Conservation (phyloP, 2,113 vertebrate genomes). For the Neomonachus schauinslandi region DNA sequence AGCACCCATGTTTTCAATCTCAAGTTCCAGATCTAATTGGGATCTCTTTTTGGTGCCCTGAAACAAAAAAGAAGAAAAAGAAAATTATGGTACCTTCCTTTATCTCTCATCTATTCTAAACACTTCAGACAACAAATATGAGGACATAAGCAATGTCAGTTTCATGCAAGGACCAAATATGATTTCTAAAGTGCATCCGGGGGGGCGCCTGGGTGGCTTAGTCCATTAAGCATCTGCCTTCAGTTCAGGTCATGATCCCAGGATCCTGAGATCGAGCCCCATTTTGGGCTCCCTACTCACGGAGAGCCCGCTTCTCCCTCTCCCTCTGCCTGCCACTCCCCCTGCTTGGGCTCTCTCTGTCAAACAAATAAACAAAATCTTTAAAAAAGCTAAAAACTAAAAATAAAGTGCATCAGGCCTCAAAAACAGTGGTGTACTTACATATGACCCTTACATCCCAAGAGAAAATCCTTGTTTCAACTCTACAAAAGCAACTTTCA, state of each 20-base stretch:
- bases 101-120: neutral
- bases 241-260: no score
- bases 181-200: neutral
- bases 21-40: slow-evolving; percentile 97
- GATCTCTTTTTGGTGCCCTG: slow-evolving; percentile 98
- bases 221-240: no score
- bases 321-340: no score
- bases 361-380: no score
- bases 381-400: no score
- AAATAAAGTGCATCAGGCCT: neutral
- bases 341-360: no score
- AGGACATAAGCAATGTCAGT: neutral
- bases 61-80: slow-evolving; percentile 75
- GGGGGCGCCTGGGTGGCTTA: no score
- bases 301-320: no score
- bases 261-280: no score
- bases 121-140: neutral
- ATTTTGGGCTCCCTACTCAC: no score
- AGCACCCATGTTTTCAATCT: slow-evolving; percentile 99
- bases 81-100: neutral
- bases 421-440: slow-evolving; percentile 1
- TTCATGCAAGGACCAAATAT: neutral
- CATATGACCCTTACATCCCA: neutral
- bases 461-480: slow-evolving; percentile 32
- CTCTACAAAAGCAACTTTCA: slow-evolving; percentile 23